Conservation (phyloP, 1,140 invertebrate genomes). For the Plutomurus gul region DNA sequence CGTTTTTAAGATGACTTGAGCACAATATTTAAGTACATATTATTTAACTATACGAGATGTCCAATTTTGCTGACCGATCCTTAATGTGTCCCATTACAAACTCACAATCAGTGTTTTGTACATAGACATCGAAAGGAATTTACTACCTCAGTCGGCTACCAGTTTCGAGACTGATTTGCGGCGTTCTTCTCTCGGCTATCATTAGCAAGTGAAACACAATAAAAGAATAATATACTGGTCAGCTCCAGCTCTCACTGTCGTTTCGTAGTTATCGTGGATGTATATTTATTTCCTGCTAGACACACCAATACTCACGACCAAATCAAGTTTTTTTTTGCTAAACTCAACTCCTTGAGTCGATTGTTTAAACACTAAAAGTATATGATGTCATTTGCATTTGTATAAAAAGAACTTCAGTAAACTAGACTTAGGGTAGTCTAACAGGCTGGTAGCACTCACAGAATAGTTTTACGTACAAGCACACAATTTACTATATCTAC, state of each 20-base stretch:
- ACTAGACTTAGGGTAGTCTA: background rate
- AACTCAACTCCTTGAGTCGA: background rate
- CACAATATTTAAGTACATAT: too few relatives aligned
- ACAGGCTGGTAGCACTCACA: too few relatives aligned
- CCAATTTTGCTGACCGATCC: too few relatives aligned
- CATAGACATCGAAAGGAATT: background rate
- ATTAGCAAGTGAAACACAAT: background rate
- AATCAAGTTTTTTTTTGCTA: background rate
- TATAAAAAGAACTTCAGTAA: background rate
- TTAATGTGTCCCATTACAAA: too few relatives aligned
- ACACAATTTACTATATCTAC: background rate
- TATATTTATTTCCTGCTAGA: too few relatives aligned
- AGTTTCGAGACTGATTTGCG: constrained; percentile 2
- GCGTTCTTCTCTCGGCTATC: background rate
- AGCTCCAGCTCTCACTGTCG: too few relatives aligned
- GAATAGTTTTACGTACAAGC: background rate
- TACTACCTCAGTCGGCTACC: background rate
- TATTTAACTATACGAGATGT: too few relatives aligned
- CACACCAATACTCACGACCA: too few relatives aligned
- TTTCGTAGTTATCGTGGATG: too few relatives aligned
- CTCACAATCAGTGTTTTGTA: background rate
- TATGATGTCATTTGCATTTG: constrained; percentile 10
- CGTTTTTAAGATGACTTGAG: too few relatives aligned
- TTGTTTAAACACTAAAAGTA: background rate
- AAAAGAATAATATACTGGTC: background rate